Evolutionary conservation across 2,888 invertebrate genomes (phyloP).

Genomic region (Leptinotarsa juncta): DNA sequence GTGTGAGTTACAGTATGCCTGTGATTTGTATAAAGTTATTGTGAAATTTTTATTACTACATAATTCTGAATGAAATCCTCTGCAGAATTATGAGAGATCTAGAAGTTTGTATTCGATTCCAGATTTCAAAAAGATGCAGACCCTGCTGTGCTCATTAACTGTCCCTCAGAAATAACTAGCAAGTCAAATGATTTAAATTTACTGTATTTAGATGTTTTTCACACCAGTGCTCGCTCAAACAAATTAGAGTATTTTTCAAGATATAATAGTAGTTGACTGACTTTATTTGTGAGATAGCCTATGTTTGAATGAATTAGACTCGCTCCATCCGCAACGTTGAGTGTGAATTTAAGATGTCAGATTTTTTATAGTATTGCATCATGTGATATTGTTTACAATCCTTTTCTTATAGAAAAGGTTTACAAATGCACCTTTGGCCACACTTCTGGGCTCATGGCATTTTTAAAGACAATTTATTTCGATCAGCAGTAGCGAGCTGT

Average conservation of each 20-base stretch:
- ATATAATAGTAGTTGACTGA: conserved; percentile 18
- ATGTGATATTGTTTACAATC: background rate
- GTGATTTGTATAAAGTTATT: background rate
- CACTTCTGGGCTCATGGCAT: conserved; percentile 13
- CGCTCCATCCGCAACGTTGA: background rate
- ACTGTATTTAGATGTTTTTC: background rate
- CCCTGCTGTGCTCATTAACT: background rate
- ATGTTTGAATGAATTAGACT: conserved; percentile 13
- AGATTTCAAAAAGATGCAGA: conserved; percentile 16
- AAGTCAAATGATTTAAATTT: conserved; percentile 13
- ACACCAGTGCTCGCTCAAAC: conserved; percentile 15
- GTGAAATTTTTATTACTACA: conserved; percentile 5
- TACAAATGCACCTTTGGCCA: conserved; percentile 11
- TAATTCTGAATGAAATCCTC: conserved; percentile 9
- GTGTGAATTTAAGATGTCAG: background rate
- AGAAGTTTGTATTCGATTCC: background rate
- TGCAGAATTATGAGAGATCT: conserved; percentile 18
- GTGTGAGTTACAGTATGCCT: background rate
- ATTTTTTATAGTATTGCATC: conserved; percentile 1
- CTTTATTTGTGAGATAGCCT: conserved; percentile 4
- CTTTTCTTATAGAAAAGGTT: conserved; percentile 2
- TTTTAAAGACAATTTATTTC: background rate
- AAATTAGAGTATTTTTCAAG: conserved; percentile 14
- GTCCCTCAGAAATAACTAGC: conserved; percentile 7
- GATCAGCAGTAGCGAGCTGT: no score